Evolutionary conservation across 2,797 vertebrate genomes (phyloP).

Genomic region (Phaenicophaeus curvirostris): DNA sequence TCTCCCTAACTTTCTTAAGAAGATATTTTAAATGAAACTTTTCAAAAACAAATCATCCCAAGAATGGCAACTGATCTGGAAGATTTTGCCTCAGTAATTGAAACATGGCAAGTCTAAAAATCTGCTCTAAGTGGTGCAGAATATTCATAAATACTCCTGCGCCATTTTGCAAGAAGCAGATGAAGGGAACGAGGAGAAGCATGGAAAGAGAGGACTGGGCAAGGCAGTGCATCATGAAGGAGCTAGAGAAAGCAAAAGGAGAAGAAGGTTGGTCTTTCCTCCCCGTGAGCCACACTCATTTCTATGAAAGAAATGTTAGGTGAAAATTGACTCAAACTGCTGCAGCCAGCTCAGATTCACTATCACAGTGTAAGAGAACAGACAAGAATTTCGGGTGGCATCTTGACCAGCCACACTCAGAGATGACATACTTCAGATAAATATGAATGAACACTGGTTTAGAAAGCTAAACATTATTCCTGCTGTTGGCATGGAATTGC

Average conservation of each 20-base stretch:
- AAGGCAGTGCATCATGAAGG: not conserved
- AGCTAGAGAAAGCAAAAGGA: not conserved
- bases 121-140: not conserved
- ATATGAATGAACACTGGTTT: not conserved
- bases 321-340: not conserved
- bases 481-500: not conserved
- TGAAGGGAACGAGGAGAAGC: not conserved
- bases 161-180: not conserved
- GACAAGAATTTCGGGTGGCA: not conserved
- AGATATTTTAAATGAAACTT: not conserved
- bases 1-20: not conserved
- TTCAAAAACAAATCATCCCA: not conserved
- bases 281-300: not conserved
- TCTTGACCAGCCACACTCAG: not conserved
- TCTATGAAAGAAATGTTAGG: not conserved
- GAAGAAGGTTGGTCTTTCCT: not conserved
- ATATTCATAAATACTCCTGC: not conserved
- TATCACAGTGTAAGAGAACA: not conserved
- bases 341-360: not conserved
- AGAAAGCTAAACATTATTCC: not conserved
- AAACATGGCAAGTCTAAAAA: not conserved
- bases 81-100: not conserved
- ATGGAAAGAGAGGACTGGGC: not conserved
- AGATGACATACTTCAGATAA: not conserved
- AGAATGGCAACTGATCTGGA: not conserved